Evolutionary conservation across 2,888 invertebrate genomes (phyloP).

Genomic region (Pammene aurita): DNA sequence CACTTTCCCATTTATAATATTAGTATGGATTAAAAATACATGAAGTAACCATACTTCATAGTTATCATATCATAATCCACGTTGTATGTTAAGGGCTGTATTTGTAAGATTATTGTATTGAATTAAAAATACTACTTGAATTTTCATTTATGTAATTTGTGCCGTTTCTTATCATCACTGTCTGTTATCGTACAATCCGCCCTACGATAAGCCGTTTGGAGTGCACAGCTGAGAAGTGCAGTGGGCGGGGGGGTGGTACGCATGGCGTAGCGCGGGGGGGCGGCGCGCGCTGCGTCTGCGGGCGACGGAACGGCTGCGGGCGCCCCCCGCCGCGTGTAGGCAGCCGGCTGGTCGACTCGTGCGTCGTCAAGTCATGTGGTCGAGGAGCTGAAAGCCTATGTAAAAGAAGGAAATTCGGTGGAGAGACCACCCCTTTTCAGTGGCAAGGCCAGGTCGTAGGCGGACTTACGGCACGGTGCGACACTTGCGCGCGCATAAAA

Average conservation of each 20-base stretch:
- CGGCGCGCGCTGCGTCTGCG: constrained; percentile 27
- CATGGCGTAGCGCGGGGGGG: neutral
- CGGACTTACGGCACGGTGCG: constrained; percentile 60
- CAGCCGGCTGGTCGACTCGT: neutral
- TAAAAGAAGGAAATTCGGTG: constrained; percentile 46
- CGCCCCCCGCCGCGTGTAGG: constrained; percentile 5
- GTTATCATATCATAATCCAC: no score
- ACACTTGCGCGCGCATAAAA: constrained; percentile 67
- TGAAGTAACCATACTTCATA: no score
- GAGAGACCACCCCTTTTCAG: constrained; percentile 60
- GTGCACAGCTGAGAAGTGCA: constrained; percentile 28
- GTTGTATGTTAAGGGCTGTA: no score
- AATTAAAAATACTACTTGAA: neutral
- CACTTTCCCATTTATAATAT: no score
- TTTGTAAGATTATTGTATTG: no score
- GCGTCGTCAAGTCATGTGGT: constrained; percentile 24
- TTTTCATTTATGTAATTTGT: neutral
- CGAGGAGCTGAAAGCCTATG: constrained; percentile 55
- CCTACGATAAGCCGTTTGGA: constrained; percentile 11
- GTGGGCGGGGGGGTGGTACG: constrained; percentile 14
- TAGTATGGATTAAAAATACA: no score
- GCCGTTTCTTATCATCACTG: neutral
- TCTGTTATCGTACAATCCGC: constrained; percentile 6
- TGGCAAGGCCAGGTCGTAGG: constrained; percentile 57
- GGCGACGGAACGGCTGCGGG: neutral